Evolutionary conservation across 2,113 vertebrate species (phyloP), one percentile per base, ranked within the genome.

Genomic region (Tachycineta bicolor): DNA sequence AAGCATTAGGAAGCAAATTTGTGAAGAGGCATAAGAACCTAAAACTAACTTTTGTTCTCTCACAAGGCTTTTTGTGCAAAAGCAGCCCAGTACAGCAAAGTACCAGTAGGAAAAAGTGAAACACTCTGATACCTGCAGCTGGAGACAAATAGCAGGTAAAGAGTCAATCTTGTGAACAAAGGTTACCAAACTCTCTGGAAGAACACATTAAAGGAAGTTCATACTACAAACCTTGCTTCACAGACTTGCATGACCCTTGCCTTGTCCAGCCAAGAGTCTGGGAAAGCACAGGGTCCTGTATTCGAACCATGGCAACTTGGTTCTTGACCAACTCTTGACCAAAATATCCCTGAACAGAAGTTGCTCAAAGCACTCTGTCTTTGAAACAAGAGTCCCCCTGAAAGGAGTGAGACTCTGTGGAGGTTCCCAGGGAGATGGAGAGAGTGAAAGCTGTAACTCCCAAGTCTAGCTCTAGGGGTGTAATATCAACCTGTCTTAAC

Each of bases 361-460:
- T 8, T 63, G 43, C 11, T 49, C 21, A 34, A 76, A 95, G 49
- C 11, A 22, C 8, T 8, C 8, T 22, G 22, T 50, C n/a, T 52
- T 79, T 47, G 29, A 47, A 83, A 76, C 24, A 23, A 78, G 19
- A 49, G 11, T 5, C 10, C 12, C 5, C 18, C 5, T 62, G 67
- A 47, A 47, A 92, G 14, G 8, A 25, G 6, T 2, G 4, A 62
- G 33, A 24, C 8, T 29, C 19, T 47, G 41, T 0, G 0, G 28
- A 47, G 20, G 14, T 50, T 74, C 34, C 17, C 34, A 13, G 5
- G 22, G 25, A 60, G 14, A 14, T 37, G 8, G 6, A 9, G 14
- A 60, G 17, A 41, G 33, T 2, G 1, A 89, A 78, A 70, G 26
- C 41, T 86, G 5, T 60, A 50, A 64, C n/a, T 52, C 33, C 34